Base-by-base conservation (phyloP, 2,888 invertebrate genomes). In the Merodon equestris region DNA sequence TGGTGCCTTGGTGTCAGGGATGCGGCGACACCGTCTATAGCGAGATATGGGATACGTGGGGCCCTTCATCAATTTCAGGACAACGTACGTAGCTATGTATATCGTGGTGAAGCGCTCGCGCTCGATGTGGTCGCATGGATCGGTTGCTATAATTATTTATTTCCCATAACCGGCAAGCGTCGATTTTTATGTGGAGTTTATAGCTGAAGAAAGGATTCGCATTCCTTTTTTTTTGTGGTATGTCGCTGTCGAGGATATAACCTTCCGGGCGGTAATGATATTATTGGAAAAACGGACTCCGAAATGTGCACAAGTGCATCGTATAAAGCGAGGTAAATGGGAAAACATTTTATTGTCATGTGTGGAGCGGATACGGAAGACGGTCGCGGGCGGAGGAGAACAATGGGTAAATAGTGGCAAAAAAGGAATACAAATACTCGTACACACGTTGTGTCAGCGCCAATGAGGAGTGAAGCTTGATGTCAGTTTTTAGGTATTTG, bases 111-210 rank as follows among this genome's bases (percentile, higher is more conserved):
- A 27, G 7, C n/a, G n/a, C 10, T 36, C 36, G 40, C 3, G 40
- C 40, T 3, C 12, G n/a, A 40, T n/a, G 7, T 27, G 27, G 27
- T 15, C 13, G 1, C 18, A 13, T 58, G 47, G 27, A 27, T 27
- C 27, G 27, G 10, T 54, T 60, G 67, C 54, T 42, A 67, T 67
- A 67, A 74, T 67, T 61, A 74, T 67, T 74, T 74, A 67, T 74
- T 56, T 50, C 50, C 61, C 56, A 74, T 74, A 67, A 60, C 67
- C 40, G 61, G 67, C 74, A 38, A 74, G 48, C 56, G 44, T 67
- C 74, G 74, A 67, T 67, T 74, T 74, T 74, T 61, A 74, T 74
- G 56, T 47, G 13, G 27, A 44, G 10, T 74, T 73, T 73, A 67
- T 74, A 54, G 50, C 38, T 44, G 36, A 51, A 61, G 19, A 38